Conservation (phyloP, 2,888 invertebrate genomes). For the Cryptus viduatorius region DNA sequence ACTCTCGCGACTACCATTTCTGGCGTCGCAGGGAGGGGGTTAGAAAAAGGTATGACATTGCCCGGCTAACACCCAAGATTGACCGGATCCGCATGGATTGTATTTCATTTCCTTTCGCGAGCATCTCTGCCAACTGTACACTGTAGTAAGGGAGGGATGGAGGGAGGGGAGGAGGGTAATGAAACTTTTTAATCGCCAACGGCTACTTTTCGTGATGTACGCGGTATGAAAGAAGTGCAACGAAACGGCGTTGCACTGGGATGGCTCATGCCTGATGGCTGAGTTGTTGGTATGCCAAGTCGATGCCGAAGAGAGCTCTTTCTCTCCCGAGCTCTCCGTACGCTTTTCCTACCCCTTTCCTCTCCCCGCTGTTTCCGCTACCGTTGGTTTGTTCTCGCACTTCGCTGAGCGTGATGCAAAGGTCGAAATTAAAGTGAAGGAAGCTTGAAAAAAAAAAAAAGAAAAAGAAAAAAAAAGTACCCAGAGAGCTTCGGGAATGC, state of each 20-base stretch:
- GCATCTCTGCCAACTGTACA: constrained; percentile 23
- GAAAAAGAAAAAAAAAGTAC: neutral
- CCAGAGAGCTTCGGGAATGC: neutral
- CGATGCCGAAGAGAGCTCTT: constrained; percentile 2
- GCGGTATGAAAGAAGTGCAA: constrained; percentile 16
- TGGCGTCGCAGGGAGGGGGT: constrained; percentile 9
- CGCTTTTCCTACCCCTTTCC: constrained; percentile 1
- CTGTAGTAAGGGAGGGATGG: neutral
- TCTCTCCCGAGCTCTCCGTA: neutral
- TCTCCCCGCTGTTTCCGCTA: constrained; percentile 29
- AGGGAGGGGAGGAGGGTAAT: constrained; percentile 19
- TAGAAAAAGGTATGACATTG: constrained; percentile 60
- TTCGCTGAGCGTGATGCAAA: constrained; percentile 49
- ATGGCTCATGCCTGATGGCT: constrained; percentile 7
- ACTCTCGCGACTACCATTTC: constrained; percentile 34
- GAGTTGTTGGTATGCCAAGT: constrained; percentile 34
- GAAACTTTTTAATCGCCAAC: constrained; percentile 48
- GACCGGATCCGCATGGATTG: constrained; percentile 73
- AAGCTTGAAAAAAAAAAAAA: constrained; percentile 6
- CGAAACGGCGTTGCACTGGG: neutral
- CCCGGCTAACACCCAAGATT: constrained; percentile 73
- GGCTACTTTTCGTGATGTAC: constrained; percentile 41
- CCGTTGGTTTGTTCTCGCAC: constrained; percentile 44
- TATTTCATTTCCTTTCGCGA: constrained; percentile 72
- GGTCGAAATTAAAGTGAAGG: constrained; percentile 54